phyloP scores from a whole-genome alignment of 2,797 vertebrate genomes.

The Gymnopithys bicolor region DNA sequence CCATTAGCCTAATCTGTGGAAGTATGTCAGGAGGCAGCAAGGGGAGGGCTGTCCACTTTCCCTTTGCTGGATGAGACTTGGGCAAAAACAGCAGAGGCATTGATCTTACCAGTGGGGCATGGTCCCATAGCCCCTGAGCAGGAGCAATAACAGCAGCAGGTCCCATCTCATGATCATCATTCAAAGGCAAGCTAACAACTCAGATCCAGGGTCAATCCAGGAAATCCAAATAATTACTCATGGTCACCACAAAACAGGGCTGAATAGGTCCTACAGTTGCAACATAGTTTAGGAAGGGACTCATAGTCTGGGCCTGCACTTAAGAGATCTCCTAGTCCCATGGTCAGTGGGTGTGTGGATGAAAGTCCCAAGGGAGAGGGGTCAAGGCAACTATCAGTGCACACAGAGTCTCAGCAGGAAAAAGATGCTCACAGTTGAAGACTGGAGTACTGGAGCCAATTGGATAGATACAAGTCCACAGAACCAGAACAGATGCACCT shows the following conservation, averaged over 20 bases:
- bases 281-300: fast-evolving
- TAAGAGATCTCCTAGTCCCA: not conserved
- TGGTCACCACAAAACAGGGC: not conserved
- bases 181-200: not conserved
- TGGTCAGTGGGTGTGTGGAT: not conserved
- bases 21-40: not conserved
- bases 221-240: not conserved
- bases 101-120: not conserved
- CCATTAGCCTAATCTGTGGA: not conserved
- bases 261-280: fast-evolving
- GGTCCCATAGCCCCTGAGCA: not conserved
- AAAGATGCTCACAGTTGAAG: not conserved
- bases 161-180: not conserved
- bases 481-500: not conserved
- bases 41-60: not conserved
- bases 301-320: fast-evolving
- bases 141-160: not conserved
- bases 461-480: not conserved
- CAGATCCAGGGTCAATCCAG: not conserved
- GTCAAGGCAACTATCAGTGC: not conserved
- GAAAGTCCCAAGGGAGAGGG: not conserved
- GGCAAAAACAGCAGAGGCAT: not conserved
- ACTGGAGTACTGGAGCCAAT: not conserved
- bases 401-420: not conserved
- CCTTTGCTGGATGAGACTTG: not conserved